These are phyloP conservation scores for Monopterus albus DNA, from an alignment of 2,113 vertebrate species.

Conservation along the genomic window DNA sequence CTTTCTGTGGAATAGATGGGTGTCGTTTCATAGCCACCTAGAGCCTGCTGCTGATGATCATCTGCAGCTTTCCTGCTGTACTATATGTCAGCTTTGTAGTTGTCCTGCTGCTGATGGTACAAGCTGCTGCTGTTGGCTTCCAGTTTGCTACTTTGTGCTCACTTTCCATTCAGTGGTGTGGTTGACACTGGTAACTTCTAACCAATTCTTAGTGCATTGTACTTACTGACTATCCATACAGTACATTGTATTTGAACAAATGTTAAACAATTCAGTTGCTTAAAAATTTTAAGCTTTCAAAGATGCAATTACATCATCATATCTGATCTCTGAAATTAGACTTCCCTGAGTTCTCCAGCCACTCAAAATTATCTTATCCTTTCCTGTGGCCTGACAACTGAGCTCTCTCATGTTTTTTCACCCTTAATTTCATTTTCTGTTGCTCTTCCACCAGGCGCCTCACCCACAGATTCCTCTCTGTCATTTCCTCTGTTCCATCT, in stretches of 20 bases:
- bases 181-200: neutral
- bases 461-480: neutral
- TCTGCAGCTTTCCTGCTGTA: neutral
- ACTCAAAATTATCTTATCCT: neutral
- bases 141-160: neutral
- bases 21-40: neutral
- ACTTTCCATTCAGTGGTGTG: neutral
- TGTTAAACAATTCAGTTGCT: neutral
- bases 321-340: neutral
- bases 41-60: neutral
- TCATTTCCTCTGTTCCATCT: conserved; percentile 26
- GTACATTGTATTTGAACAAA: too few species aligned
- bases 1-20: neutral
- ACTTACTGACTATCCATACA: neutral
- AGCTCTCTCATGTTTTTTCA: conserved; percentile 52
- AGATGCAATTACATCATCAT: too few species aligned
- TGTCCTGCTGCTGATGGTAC: neutral
- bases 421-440: conserved; percentile 80
- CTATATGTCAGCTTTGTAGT: neutral
- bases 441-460: conserved; percentile 47
- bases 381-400: neutral
- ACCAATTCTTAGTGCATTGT: neutral
- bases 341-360: neutral
- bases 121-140: neutral
- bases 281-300: too few species aligned